Evolutionary conservation across 2,888 invertebrate species (phyloP).

Genomic region (Smittia sp.): DNA sequence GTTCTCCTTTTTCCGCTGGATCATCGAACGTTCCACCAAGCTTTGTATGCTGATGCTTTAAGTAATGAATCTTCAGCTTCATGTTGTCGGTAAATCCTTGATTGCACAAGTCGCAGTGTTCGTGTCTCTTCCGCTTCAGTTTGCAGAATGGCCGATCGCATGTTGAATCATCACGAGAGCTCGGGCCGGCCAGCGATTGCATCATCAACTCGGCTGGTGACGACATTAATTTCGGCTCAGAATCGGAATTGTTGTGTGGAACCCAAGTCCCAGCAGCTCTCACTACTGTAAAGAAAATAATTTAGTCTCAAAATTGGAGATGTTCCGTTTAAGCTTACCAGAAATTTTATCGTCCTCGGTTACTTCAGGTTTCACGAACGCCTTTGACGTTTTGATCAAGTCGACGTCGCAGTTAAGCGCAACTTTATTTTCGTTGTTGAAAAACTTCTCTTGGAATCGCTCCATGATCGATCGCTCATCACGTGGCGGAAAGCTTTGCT

Average conservation of each 20-base stretch:
- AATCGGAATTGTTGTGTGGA: constrained; percentile 48
- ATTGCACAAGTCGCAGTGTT: constrained; percentile 76
- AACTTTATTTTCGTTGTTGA: constrained; percentile 27
- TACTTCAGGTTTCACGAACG: constrained; percentile 54
- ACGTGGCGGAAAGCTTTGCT: neutral
- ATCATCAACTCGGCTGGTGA: constrained; percentile 37
- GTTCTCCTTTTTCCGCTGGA: neutral
- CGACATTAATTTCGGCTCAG: constrained; percentile 9
- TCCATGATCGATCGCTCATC: constrained; percentile 9
- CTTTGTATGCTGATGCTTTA: constrained; percentile 44
- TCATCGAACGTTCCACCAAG: constrained; percentile 40
- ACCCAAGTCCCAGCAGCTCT: constrained; percentile 52
- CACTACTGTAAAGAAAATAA: constrained; percentile 46
- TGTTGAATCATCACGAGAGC: constrained; percentile 47
- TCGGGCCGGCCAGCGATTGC: neutral
- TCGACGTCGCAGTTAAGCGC: constrained; percentile 57
- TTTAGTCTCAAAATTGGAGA: neutral
- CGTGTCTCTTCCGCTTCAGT: constrained; percentile 72
- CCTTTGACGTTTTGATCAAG: constrained; percentile 56
- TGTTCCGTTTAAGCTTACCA: constrained; percentile 42
- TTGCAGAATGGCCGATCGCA: constrained; percentile 79
- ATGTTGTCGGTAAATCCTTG: constrained; percentile 53
- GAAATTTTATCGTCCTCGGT: constrained; percentile 50
- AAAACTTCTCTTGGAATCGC: constrained; percentile 30
- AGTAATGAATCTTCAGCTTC: constrained; percentile 45